Base-by-base conservation (phyloP, 2,888 invertebrate genomes). In the Sialis lutaria region DNA sequence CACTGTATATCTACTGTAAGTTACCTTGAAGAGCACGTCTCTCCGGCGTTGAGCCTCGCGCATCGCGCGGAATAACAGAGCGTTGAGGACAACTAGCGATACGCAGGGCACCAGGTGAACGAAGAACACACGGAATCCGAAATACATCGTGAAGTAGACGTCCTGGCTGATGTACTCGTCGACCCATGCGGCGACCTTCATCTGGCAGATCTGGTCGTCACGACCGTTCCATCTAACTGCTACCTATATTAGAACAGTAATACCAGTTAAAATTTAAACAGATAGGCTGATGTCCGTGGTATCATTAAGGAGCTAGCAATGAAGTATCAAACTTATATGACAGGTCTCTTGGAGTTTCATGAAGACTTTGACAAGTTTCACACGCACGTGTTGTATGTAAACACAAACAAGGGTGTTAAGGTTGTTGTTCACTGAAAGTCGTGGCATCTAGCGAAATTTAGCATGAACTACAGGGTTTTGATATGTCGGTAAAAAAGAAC, bases 101-200 rank as follows among this genome's bases (percentile, higher is more conserved):
- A 86, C 77, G 68, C 93, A 93, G 0, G 95, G 95, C 49, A 90
- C 71, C 52, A 90, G 69, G 61, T 95, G 90, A n/a, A 95, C 90
- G 64, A 89, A 90, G 6, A 93, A 66, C 8, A 92, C 87, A 9
- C 95, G 74, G 63, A 91, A 92, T 58, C 82, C 77, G 67, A 75
- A 88, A 65, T 86, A 89, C 7, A 77, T 71, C 49, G 82, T 82
- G 68, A 79, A 93, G 67, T 90, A 95, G 6, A 80, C 67, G 62
- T 87, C 78, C 51, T 75, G 68, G 0, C 79, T 77, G 30, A 87
- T 60, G 51, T 75, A 70, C 9, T 74, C 64, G 35, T 64, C 62
- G 43, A 89, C 82, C 87, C 88, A 88, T 5, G 71, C 61, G 2
- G 87, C 78, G 50, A 75, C 73, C 51, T 69, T 63, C 60, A 74